phyloP scores from a whole-genome alignment of 2,888 invertebrate species.

The Lasioglossum pauxillum region DNA sequence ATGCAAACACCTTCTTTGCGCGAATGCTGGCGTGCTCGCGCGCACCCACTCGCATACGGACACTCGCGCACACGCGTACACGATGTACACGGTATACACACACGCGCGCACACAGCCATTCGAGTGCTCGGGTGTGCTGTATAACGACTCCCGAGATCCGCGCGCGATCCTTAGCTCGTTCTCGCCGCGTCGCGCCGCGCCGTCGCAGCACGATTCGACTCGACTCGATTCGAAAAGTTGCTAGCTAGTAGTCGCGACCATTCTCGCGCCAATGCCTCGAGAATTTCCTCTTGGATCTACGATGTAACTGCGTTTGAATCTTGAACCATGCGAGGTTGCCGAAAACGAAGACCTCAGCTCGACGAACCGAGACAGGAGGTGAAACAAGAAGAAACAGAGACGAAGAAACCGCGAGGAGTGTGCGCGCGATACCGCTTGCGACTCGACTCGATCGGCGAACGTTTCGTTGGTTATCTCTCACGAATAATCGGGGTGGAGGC shows the following conservation, averaged over 20 bases:
- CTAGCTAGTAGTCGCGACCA: not conserved
- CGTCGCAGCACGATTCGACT: not conserved
- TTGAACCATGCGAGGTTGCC: not conserved
- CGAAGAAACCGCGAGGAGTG: not conserved
- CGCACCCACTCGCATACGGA: slow-evolving; percentile 53
- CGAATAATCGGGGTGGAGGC: slow-evolving; percentile 3
- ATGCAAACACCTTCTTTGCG: slow-evolving; percentile 79
- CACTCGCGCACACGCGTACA: slow-evolving; percentile 35
- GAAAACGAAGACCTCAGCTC: not conserved
- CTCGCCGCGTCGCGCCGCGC: not conserved
- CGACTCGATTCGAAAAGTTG: not conserved
- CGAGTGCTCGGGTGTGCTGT: not conserved
- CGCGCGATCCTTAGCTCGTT: slow-evolving; percentile 45
- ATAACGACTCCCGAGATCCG: slow-evolving; percentile 43
- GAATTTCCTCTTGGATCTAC: slow-evolving; percentile 26
- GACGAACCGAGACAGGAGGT: not conserved
- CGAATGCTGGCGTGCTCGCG: slow-evolving; percentile 24
- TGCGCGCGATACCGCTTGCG: not conserved
- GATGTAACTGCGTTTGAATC: slow-evolving; percentile 13
- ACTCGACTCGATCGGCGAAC: not conserved
- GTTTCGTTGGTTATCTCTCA: not conserved
- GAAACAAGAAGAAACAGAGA: not conserved
- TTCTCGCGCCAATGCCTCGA: not conserved
- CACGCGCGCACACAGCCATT: too few species aligned
- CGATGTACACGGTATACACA: not conserved